These are phyloP conservation scores for Brachyrhaphis roseni DNA, from an alignment of 2,797 vertebrate genomes.

Conservation along the genomic window DNA sequence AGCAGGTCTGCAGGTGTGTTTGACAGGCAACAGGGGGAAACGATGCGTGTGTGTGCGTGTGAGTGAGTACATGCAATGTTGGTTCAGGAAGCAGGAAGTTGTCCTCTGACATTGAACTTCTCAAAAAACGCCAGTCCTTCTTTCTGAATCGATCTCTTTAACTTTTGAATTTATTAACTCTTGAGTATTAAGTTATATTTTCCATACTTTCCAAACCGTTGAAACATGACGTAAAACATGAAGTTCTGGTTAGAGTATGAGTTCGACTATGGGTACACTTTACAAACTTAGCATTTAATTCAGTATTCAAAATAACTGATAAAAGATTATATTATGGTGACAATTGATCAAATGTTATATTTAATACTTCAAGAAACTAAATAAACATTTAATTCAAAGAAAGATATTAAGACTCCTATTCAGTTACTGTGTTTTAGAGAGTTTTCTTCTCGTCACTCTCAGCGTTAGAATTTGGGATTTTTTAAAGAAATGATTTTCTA, in stretches of 20 bases:
- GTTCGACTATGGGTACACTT: background rate
- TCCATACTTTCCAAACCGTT: background rate
- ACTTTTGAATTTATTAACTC: conserved; percentile 18
- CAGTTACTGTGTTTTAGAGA: too few relatives aligned
- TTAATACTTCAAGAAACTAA: too few relatives aligned
- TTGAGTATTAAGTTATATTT: background rate
- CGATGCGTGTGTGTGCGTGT: conserved; percentile 13
- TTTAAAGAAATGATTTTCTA: too few relatives aligned
- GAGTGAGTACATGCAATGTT: background rate
- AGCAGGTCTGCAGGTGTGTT: conserved; percentile 77
- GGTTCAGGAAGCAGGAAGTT: conserved; percentile 3
- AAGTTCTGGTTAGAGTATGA: background rate
- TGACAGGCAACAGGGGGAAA: conserved; percentile 65
- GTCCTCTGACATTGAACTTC: conserved; percentile 27
- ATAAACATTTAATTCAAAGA: too few relatives aligned
- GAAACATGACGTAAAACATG: background rate
- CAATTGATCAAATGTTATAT: too few relatives aligned
- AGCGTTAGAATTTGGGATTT: too few relatives aligned
- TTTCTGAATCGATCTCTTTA: background rate
- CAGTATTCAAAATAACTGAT: too few relatives aligned
- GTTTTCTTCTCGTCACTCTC: too few relatives aligned
- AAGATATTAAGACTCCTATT: too few relatives aligned
- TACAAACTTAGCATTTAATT: background rate
- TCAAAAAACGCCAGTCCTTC: background rate
- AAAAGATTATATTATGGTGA: too few relatives aligned